Evolutionary conservation across 2,113 vertebrate genomes (phyloP).

Genomic region (Zapus hudsonius): DNA sequence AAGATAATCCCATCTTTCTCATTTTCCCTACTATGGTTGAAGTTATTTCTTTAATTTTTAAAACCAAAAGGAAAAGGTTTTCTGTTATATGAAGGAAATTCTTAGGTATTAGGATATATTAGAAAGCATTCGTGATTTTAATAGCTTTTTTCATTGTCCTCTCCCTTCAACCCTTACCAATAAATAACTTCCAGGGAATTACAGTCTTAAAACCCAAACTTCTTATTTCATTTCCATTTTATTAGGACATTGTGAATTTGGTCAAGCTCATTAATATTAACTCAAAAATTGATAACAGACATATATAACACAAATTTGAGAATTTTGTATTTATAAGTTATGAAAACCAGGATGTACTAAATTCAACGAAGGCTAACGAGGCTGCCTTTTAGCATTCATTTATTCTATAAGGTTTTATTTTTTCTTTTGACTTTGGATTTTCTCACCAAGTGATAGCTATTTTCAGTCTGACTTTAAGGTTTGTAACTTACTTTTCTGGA

Average conservation of each 20-base stretch:
- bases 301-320: conserved; percentile 53
- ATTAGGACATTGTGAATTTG: not conserved
- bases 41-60: not conserved
- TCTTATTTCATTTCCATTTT: not conserved
- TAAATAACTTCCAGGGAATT: not conserved
- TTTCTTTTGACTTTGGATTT: conserved; percentile 8
- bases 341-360: conserved; percentile 34
- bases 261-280: conserved; percentile 53
- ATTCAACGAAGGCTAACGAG: conserved; percentile 49
- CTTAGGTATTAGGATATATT: not conserved
- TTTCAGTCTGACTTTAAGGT: conserved; percentile 79
- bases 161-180: accelerated
- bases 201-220: not conserved
- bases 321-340: conserved; percentile 53
- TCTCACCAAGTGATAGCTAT: conserved; percentile 57
- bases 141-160: not conserved
- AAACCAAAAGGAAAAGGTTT: accelerated
- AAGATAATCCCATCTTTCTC: not conserved
- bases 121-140: not conserved
- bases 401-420: conserved; percentile 43
- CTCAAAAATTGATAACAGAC: conserved; percentile 70
- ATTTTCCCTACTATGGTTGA: not conserved
- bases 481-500: conserved; percentile 73
- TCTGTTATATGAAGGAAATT: not conserved
- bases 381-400: conserved; percentile 48